Percentiles rank a stretch among this genome's conserved stretches.
Evolutionary conservation across 92 coral and sea anemone species (phyloP).

Genomic region (Epizoanthus rinbou): DNA sequence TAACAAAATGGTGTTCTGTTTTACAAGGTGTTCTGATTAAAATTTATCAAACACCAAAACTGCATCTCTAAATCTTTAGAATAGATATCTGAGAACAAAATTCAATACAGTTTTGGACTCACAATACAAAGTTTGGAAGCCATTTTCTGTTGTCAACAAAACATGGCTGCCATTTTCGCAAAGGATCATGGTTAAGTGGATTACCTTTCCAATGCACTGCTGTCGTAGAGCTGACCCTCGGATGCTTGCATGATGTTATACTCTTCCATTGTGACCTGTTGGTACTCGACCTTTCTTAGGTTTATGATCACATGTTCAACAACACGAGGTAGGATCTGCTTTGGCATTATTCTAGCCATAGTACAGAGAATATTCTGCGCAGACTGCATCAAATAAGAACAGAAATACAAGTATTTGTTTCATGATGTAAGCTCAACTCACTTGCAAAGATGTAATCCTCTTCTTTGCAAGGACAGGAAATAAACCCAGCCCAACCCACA

Average conservation of each 20-base stretch:
- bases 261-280: slow-evolving; percentile 80
- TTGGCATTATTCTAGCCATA: slow-evolving; percentile 59
- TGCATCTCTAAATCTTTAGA: too few species aligned
- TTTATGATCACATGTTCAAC: slow-evolving; percentile 55
- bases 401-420: neutral
- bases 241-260: slow-evolving; percentile 80
- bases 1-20: too few species aligned
- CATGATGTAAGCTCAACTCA: neutral
- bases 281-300: slow-evolving; percentile 55
- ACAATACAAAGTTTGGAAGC: too few species aligned
- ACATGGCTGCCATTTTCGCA: neutral
- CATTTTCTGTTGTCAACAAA: too few species aligned
- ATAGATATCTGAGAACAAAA: too few species aligned
- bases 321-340: slow-evolving; percentile 64
- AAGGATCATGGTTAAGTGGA: neutral
- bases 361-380: slow-evolving; percentile 67
- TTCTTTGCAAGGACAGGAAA: too few species aligned
- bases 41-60: too few species aligned
- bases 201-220: slow-evolving; percentile 68
- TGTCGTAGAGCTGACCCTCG: slow-evolving; percentile 79
- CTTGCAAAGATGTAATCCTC: too few species aligned
- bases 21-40: too few species aligned
- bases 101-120: too few species aligned
- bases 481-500: too few species aligned
- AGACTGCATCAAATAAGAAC: slow-evolving; percentile 35